Percentiles rank a stretch among this genome's conserved stretches.
These are phyloP conservation scores for Eurystomus gularis DNA, from an alignment of 2,113 vertebrate species.

Conservation along the genomic window DNA sequence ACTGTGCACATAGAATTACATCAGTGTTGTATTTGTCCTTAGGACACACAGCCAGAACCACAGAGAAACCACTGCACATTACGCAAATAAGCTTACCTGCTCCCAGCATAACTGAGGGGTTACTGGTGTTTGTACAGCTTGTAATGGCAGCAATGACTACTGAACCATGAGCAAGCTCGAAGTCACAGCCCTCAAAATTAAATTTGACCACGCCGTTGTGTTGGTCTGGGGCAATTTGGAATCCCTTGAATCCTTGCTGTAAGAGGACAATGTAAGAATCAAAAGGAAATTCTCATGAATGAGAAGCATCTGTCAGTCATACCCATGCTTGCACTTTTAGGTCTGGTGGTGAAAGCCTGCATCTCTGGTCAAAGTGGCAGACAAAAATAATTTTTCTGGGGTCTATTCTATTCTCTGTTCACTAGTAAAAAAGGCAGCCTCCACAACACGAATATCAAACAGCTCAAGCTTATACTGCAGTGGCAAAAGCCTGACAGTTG, in stretches of 20 bases:
- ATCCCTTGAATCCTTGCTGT: slow-evolving; percentile 98
- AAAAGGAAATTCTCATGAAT: neutral
- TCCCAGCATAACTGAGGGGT: slow-evolving; percentile 97
- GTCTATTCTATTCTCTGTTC: neutral
- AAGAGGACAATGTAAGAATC: neutral
- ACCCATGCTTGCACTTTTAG: neutral
- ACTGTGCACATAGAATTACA: neutral
- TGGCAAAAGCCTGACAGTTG: neutral
- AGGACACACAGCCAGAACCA: neutral
- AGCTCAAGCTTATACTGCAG: neutral
- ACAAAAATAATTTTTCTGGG: neutral
- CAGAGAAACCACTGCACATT: neutral
- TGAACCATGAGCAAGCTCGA: slow-evolving; percentile 85
- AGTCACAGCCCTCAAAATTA: slow-evolving; percentile 79
- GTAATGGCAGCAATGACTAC: slow-evolving; percentile 98
- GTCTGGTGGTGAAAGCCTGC: neutral
- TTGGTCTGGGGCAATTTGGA: slow-evolving; percentile 83
- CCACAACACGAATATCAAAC: neutral
- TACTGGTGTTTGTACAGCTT: slow-evolving; percentile 99
- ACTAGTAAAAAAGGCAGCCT: neutral
- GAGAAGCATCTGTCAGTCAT: neutral
- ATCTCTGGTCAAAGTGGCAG: neutral
- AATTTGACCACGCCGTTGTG: slow-evolving; percentile 77
- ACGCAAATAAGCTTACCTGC: slow-evolving; percentile 80
- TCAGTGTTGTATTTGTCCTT: neutral